These are phyloP conservation scores for Odocoileus hemionus DNA, from an alignment of 2,113 vertebrate genomes.

Conservation along the genomic window DNA sequence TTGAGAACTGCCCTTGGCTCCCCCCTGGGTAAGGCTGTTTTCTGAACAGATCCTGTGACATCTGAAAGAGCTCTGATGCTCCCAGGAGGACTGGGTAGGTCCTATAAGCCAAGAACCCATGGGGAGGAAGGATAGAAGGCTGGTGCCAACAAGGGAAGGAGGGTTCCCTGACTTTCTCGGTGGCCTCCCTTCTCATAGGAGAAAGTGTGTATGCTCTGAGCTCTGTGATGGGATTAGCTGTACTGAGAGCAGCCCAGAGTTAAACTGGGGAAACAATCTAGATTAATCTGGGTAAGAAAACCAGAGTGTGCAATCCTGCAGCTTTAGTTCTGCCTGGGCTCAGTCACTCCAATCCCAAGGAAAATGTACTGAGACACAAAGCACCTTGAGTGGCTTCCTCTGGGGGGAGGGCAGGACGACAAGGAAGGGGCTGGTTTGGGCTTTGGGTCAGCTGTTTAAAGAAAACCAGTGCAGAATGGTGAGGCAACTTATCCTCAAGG, in stretches of 20 bases:
- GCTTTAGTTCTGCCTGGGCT: neutral
- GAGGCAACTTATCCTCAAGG: rapidly evolving
- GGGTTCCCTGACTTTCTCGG: neutral
- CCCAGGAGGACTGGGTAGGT: neutral
- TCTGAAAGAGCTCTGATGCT: neutral
- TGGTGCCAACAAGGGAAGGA: too few species aligned
- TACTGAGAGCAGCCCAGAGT: rapidly evolving
- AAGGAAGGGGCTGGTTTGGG: neutral
- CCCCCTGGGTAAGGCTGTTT: rapidly evolving
- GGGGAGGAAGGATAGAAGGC: neutral
- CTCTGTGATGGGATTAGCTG: rapidly evolving
- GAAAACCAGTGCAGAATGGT: rapidly evolving
- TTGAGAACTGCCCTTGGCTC: neutral
- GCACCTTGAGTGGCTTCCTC: neutral
- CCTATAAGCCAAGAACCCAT: neutral
- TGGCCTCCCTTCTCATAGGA: neutral
- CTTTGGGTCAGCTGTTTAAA: neutral
- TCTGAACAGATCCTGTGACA: neutral
- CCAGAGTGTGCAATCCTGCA: rapidly evolving
- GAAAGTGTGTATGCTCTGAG: neutral
- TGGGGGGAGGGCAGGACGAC: rapidly evolving
- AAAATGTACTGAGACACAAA: neutral
- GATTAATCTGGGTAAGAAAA: rapidly evolving
- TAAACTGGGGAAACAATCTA: neutral
- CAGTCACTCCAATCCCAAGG: neutral